Conservation (phyloP, 2,888 invertebrate genomes). For the Dynastes maya region DNA sequence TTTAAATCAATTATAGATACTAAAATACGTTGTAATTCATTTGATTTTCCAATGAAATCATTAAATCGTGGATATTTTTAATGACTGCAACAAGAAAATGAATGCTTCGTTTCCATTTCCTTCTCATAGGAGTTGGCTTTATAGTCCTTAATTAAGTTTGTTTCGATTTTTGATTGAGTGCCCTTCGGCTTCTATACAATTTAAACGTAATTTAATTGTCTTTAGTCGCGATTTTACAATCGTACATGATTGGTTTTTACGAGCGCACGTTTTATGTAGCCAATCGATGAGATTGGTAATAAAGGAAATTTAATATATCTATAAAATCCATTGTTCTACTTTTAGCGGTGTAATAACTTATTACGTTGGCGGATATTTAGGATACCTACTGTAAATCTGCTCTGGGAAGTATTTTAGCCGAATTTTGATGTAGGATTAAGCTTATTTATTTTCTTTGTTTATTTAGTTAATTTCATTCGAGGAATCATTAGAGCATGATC, state of each 20-base stretch:
- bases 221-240: constrained; percentile 40
- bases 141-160: constrained; percentile 9
- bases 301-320: constrained; percentile 35
- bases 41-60: too few relatives aligned
- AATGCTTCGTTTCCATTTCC: neutral
- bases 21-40: too few relatives aligned
- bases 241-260: constrained; percentile 34
- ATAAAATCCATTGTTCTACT: constrained; percentile 34
- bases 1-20: too few relatives aligned
- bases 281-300: neutral
- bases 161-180: constrained; percentile 10
- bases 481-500: too few relatives aligned
- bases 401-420: neutral
- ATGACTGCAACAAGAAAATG: neutral
- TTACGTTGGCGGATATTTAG: constrained; percentile 7
- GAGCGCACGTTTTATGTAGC: constrained; percentile 13
- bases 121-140: neutral
- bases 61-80: neutral
- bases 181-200: neutral
- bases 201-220: constrained; percentile 33
- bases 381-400: neutral
- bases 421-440: neutral
- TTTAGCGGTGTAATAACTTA: constrained; percentile 28
- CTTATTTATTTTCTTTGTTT: too few relatives aligned
- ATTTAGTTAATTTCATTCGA: too few relatives aligned